Base-by-base conservation (phyloP, 2,888 invertebrate species). In the Galerucella calmariensis region DNA sequence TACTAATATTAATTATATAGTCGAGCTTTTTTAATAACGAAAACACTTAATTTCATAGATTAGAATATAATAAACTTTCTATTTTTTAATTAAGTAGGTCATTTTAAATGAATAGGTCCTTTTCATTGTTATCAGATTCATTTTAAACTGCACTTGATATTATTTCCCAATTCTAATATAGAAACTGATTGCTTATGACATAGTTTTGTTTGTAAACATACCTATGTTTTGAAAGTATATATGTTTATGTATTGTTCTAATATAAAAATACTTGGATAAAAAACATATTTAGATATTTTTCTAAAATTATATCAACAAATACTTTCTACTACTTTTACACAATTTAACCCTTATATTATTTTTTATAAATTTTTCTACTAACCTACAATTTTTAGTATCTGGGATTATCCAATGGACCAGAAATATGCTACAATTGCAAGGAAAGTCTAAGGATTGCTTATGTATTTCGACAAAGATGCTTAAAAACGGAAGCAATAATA, bases 401-500 rank as follows among this genome's bases (percentile, higher is more conserved):
- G 11, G 77, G 78, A 10, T 20, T 81, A 2, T 77, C 80, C 12
- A 14, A 35, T 4, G 73, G 72, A 58, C 81, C 81, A n/a, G 76
- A 78, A 63, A 69, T 81, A 56, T 81, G 81, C 65, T 48, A 56
- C 8, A 12, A 63, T 3, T 81, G 81, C 68, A 74, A 74, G 53
- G 69, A 76, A 24, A 27, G 61, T n/a, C 67, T 80, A 46, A 67
- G 61, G 51, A 61, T 72, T 10, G 69, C 77, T 2, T 80, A 78
- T 59, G 20, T 62, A 10, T 81, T 81, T 67, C 77, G 78, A 51
- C 74, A 75, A 44, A 66, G 76, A 74, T 81, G 81, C 71, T 67
- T 81, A n/a, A 59, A 71, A 27, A 76, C 79, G 10, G 80, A 80
- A 67, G 76, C 77, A 35, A 44, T 78, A 16, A 79, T 81, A 41